A percentile compares a stretch with the other conserved stretches of the same genome.
phyloP scores from a whole-genome alignment of 2,113 vertebrate genomes.

The Ciconia stormi region DNA sequence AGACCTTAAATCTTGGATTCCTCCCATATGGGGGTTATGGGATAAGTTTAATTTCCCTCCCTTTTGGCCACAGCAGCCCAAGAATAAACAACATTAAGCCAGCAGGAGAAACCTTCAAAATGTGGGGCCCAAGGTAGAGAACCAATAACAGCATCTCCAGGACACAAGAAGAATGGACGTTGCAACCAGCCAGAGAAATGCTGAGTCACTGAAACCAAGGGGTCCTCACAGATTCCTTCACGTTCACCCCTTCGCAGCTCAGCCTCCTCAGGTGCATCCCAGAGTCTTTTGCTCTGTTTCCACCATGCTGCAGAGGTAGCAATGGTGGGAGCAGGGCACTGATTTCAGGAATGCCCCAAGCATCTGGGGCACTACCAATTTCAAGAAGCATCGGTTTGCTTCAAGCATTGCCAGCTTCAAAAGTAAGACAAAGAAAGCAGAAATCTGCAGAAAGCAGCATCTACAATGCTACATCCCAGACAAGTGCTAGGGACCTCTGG shows the following conservation, averaged over 20 bases:
- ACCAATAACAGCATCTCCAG: not conserved
- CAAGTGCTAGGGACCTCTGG: not conserved
- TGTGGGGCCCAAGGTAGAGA: not conserved
- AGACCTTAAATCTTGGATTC: not conserved
- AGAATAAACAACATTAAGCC: not conserved
- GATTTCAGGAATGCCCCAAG: not conserved
- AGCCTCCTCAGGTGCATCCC: not conserved
- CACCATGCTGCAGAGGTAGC: not conserved
- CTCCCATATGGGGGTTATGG: accelerated
- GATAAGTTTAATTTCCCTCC: not conserved
- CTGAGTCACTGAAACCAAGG: not conserved
- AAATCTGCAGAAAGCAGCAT: too few relatives aligned
- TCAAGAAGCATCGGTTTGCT: not conserved
- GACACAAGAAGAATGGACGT: not conserved
- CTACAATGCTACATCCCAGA: not conserved
- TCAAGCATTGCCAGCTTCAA: not conserved
- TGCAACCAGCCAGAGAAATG: not conserved
- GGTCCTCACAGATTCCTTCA: not conserved
- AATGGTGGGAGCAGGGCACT: not conserved
- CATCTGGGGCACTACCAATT: not conserved
- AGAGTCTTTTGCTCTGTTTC: not conserved
- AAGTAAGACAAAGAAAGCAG: not conserved
- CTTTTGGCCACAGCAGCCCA: not conserved
- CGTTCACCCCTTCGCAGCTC: not conserved
- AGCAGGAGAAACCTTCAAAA: not conserved